phyloP scores from a whole-genome alignment of 2,888 invertebrate genomes.

The Pelosia muscerda region DNA sequence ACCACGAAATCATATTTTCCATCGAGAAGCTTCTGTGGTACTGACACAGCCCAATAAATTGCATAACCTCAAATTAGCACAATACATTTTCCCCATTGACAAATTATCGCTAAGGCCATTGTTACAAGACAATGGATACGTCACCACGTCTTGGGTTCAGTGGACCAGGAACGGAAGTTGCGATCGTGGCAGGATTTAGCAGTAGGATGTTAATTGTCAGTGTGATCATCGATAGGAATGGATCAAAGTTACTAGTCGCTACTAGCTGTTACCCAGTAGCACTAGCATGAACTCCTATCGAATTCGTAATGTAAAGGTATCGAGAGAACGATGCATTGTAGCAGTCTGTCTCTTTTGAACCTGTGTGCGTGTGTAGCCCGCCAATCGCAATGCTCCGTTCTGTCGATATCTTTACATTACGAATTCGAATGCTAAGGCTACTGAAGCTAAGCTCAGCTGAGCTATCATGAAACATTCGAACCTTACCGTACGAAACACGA shows the following conservation, averaged over 20 bases:
- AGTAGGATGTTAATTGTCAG: slow-evolving; percentile 20
- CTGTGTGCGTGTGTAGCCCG: too few species aligned
- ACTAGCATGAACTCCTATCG: too few species aligned
- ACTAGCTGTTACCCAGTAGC: neutral
- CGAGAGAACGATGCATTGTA: too few species aligned
- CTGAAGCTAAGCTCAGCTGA: too few species aligned
- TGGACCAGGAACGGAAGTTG: slow-evolving; percentile 50
- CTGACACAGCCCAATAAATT: slow-evolving; percentile 40
- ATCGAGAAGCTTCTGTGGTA: slow-evolving; percentile 25
- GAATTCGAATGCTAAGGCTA: too few species aligned
- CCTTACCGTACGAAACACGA: too few species aligned
- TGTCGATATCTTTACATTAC: too few species aligned
- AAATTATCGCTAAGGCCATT: slow-evolving; percentile 68
- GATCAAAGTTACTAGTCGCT: slow-evolving; percentile 1
- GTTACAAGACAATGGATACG: slow-evolving; percentile 73
- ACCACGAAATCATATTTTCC: neutral
- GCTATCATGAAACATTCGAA: too few species aligned
- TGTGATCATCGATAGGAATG: slow-evolving; percentile 19
- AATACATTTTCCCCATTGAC: slow-evolving; percentile 64
- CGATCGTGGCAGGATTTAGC: slow-evolving; percentile 42
- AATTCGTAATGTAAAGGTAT: too few species aligned
- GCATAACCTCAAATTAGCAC: slow-evolving; percentile 48
- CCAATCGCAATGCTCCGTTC: too few species aligned
- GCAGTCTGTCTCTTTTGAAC: too few species aligned
- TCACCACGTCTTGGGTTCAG: slow-evolving; percentile 51